Evolutionary conservation across 1,140 invertebrate genomes (phyloP).

Genomic region (Hyles vespertilio): DNA sequence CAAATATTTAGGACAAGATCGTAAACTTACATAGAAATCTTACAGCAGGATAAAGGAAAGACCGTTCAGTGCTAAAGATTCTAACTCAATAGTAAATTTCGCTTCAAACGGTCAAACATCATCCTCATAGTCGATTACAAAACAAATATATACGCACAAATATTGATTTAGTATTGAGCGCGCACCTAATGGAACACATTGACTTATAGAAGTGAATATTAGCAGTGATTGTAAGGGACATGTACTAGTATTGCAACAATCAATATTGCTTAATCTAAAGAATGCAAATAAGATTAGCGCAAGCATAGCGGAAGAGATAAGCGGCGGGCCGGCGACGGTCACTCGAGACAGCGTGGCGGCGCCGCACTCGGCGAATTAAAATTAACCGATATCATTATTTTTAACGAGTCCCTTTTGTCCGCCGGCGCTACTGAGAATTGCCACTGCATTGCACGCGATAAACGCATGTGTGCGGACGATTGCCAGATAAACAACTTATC

Average conservation of each 20-base stretch:
- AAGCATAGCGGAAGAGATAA: slow-evolving; percentile 34
- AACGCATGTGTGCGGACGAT: slow-evolving; percentile 13
- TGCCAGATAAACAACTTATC: slow-evolving; percentile 24
- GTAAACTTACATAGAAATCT: too few species aligned
- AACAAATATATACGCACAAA: too few species aligned
- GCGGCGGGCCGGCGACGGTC: slow-evolving; percentile 10
- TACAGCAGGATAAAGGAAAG: too few species aligned
- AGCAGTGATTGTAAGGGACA: too few species aligned
- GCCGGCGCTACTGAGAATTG: slow-evolving; percentile 21
- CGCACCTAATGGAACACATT: too few species aligned
- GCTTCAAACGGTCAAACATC: too few species aligned
- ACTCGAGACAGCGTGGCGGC: slow-evolving; percentile 52
- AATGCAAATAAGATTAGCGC: slow-evolving; percentile 18
- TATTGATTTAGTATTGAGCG: too few species aligned
- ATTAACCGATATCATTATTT: slow-evolving; percentile 32
- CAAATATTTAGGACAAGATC: too few species aligned
- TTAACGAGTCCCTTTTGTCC: slow-evolving; percentile 31
- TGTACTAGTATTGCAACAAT: background rate
- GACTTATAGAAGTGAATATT: too few species aligned
- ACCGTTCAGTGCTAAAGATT: too few species aligned
- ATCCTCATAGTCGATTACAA: too few species aligned
- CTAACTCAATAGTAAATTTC: too few species aligned
- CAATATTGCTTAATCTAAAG: slow-evolving; percentile 16
- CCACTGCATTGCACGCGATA: slow-evolving; percentile 15
- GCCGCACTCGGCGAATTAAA: slow-evolving; percentile 22